Conservation (phyloP, 2,113 vertebrate species). For the Neogobius melanostomus region DNA sequence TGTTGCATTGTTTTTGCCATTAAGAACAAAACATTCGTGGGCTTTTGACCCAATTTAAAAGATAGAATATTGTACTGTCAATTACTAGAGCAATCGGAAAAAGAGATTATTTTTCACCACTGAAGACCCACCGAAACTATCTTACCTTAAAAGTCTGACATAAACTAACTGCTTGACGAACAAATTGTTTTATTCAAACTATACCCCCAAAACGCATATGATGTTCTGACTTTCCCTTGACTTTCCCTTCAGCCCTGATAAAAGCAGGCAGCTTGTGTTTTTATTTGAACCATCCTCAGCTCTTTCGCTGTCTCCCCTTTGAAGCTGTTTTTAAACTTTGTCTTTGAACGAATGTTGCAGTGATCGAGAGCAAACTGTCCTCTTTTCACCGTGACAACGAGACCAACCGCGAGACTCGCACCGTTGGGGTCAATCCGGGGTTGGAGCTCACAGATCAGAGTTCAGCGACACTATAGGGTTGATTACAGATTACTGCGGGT, state of each 20-base stretch:
- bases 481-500: constrained; percentile 26
- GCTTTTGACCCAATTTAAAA: no score
- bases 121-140: no score
- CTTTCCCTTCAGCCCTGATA: constrained; percentile 2
- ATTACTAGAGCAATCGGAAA: no score
- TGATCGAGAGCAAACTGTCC: constrained; percentile 24
- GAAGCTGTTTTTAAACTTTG: constrained; percentile 36
- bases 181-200: no score
- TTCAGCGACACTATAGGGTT: constrained; percentile 14
- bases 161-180: no score
- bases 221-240: no score
- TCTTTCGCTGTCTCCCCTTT: constrained; percentile 20
- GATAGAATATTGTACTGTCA: no score
- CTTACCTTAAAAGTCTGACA: no score
- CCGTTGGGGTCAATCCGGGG: constrained; percentile 12
- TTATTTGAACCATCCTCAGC: neutral
- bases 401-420: neutral
- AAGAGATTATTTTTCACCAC: no score
- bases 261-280: neutral
- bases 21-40: no score
- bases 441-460: constrained; percentile 30
- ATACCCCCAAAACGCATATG: no score
- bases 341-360: constrained; percentile 19
- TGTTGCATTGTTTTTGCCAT: no score
- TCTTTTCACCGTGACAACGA: neutral